Evolutionary conservation across 2,113 vertebrate genomes (phyloP), one percentile per base, ranked within the genome.

Genomic region (Hassar affinis): DNA sequence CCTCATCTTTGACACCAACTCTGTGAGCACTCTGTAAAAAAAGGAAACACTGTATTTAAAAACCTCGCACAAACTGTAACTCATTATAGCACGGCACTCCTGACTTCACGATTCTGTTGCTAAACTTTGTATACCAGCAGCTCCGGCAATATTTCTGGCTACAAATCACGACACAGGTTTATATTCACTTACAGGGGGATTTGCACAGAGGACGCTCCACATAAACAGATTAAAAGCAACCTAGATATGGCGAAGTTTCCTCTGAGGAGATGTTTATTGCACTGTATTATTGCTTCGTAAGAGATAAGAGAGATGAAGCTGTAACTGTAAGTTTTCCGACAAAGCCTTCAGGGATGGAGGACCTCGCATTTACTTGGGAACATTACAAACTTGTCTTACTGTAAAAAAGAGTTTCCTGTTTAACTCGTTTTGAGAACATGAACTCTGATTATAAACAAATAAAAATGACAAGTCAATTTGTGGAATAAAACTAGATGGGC

Each of bases 1-100:
- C 88, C 97, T 91, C 98, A 99, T 99, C 93, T 99, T 99, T 18
- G 98, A 99, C 91, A 99, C 98, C 35, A 99, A 94, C 66, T 99
- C 98, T 47, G 98, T 99, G 90, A 99, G 94, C 90, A 99, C 98
- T 91, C 98, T 99, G 91, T 64, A 42, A 42, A 78, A 22, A 83
- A 71, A 45, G n/a, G 12, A 45, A n/a, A 84, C 33, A 45, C 62
- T 17, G 7, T 2, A 42, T 42, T 42, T 42, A 42, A 42, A 75
- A 59, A 62, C 84, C 84, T 79, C 35, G 49, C 2, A n/a, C 2
- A 77, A 0, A 38, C 6, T 30, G n/a, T 9, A 75, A 30, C 54
- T 45, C 77, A 42, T 59, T 59, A 71, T 6, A 45, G 35, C 38
- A 45, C 20, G 2, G 38, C 3, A 9, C 20, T 71, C 68, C 49